phyloP scores from a whole-genome alignment of 2,113 vertebrate species.

The Monarcha castaneiventris region DNA sequence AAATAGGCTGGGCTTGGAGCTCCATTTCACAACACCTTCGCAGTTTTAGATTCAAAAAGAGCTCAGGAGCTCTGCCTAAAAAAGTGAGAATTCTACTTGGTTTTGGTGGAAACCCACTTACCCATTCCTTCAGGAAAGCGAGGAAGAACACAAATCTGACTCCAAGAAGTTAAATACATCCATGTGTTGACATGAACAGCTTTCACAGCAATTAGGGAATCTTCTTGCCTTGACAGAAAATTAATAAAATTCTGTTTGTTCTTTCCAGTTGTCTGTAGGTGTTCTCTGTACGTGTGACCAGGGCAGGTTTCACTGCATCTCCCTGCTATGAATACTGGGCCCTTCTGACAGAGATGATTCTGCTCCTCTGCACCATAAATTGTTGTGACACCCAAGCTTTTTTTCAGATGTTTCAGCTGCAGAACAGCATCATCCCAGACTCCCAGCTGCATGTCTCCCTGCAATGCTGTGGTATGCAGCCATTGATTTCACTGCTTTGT shows the following conservation, averaged over 20 bases:
- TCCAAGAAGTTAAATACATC: background rate
- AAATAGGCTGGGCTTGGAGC: background rate
- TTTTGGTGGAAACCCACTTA: background rate
- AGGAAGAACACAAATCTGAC: background rate
- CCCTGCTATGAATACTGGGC: background rate
- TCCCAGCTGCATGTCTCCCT: background rate
- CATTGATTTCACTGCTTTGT: background rate
- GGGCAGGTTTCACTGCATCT: background rate
- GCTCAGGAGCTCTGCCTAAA: background rate
- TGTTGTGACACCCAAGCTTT: background rate
- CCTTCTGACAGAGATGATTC: background rate
- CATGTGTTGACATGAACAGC: background rate
- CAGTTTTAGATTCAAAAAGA: background rate
- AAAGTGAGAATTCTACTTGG: background rate
- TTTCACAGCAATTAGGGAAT: background rate
- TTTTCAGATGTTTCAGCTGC: background rate
- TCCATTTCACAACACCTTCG: background rate
- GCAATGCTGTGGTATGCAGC: background rate
- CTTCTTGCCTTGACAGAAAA: background rate
- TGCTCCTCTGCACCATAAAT: background rate
- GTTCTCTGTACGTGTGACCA: background rate
- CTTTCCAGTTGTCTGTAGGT: background rate
- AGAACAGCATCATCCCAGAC: background rate
- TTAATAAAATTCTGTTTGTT: background rate
- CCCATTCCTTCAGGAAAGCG: background rate